Evolutionary conservation across 2,888 invertebrate species (phyloP), one percentile per base, ranked within the genome.

Genomic region (Ichneumoninae sp.): DNA sequence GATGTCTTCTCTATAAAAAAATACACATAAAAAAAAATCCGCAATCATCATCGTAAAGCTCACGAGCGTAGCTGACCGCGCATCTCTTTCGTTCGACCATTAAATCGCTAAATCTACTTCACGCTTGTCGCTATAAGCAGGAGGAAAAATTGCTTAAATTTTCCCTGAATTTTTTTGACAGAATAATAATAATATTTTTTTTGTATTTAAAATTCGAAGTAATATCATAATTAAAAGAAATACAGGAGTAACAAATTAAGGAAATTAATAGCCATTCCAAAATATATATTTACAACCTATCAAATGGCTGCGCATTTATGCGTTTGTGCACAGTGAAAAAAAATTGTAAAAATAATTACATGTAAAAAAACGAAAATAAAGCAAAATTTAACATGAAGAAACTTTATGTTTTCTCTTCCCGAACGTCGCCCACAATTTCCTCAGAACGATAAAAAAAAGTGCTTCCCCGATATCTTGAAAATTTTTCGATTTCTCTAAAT

Each of bases 31-130:
- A 60, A 30, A 60, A 60, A 60, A 60, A 13, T 60, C 5, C 16
- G 13, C 26, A 30, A 62, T 16, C 16, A 16, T 57, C 10, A 26
- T 57, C 57, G 57, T 57, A 13, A 57, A 57, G 57, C 57, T 26
- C 22, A 13, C 10, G 4, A 3, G 57, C 26, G 10, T 26, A 13
- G 26, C 57, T 57, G 60, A 62, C 4, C n/a, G 62, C 62, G 30
- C 3, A 60, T 30, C 33, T 16, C 62, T 33, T 7, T 6, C 16
- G 62, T 62, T 33, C 33, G 30, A 33, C 33, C 62, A 62, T 30
- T 62, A 33, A 30, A 33, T 30, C 33, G n/a, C 62, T 16, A 1
- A 62, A 33, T 62, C 62, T 62, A 62, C 62, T 62, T 62, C 62
- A 30, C 54, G 54, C 1, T 54, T 10, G 7, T 8, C 7, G 8